Percentiles rank a stretch among this genome's conserved stretches.
These are phyloP conservation scores for Chaenocephalus aceratus DNA, from an alignment of 2,113 vertebrate genomes.

Conservation along the genomic window DNA sequence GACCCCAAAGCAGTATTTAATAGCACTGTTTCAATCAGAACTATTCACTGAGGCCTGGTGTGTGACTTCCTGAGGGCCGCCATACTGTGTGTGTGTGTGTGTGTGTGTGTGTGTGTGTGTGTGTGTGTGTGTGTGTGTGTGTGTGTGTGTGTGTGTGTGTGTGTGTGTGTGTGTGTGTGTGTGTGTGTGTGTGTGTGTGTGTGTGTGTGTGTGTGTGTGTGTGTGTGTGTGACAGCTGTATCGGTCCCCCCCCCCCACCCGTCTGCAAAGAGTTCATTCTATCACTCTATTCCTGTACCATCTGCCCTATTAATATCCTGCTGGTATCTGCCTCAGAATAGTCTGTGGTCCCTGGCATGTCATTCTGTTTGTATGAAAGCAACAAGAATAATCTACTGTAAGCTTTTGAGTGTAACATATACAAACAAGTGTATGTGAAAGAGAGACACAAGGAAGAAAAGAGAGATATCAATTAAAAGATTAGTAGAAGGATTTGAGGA, in stretches of 20 bases:
- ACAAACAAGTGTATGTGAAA: neutral
- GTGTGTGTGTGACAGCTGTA: slow-evolving; percentile 82
- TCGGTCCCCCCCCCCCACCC: slow-evolving; percentile 39
- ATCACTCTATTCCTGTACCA: slow-evolving; percentile 90
- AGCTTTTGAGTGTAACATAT: neutral
- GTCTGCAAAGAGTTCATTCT: slow-evolving; percentile 85
- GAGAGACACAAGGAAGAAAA: neutral
- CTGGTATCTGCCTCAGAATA: slow-evolving; percentile 93
- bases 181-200: too few relatives aligned
- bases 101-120: too few relatives aligned
- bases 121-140: too few relatives aligned
- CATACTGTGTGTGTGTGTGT: slow-evolving; percentile 22
- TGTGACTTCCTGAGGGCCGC: slow-evolving; percentile 27
- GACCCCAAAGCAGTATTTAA: neutral
- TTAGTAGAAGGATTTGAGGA: neutral
- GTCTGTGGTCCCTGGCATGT: slow-evolving; percentile 83
- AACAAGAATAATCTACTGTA: slow-evolving; percentile 39
- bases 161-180: too few relatives aligned
- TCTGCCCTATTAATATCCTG: slow-evolving; percentile 93
- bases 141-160: too few relatives aligned
- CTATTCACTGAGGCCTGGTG: neutral
- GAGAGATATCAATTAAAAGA: neutral
- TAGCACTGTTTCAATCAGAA: slow-evolving; percentile 11
- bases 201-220: too few relatives aligned
- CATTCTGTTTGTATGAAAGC: slow-evolving; percentile 69